Conservation (phyloP, 2,888 invertebrate genomes). For the Drosophila niveifrons region DNA sequence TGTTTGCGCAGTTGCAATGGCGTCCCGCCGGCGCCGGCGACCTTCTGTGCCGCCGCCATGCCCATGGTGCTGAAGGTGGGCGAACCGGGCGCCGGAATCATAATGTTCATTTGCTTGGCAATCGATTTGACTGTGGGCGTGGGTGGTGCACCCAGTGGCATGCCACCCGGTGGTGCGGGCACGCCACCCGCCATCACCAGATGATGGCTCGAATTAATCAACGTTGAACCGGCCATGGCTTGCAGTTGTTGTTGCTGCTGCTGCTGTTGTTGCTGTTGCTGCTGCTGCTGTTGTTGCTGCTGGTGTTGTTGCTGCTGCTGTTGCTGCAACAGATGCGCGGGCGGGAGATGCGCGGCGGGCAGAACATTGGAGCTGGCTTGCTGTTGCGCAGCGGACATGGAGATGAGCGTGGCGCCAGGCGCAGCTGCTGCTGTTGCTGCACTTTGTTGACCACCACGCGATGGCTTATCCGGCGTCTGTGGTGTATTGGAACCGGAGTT, state of each 20-base stretch:
- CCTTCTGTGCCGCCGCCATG: constrained; percentile 81
- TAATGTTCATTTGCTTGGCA: constrained; percentile 83
- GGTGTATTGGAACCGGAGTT: constrained; percentile 56
- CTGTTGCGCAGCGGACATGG: constrained; percentile 49
- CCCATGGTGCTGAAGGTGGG: constrained; percentile 83
- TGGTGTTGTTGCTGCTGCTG: constrained; percentile 64
- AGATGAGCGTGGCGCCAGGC: constrained; percentile 40
- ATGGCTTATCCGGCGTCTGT: constrained; percentile 80
- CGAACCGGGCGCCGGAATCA: constrained; percentile 71
- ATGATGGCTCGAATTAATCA: constrained; percentile 81
- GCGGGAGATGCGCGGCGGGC: constrained; percentile 34
- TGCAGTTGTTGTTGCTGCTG: constrained; percentile 81
- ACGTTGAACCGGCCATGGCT: constrained; percentile 77
- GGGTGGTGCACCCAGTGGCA: constrained; percentile 81
- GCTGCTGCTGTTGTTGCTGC: constrained; percentile 55
- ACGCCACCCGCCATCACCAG: constrained; percentile 55
- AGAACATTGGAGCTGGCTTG: constrained; percentile 40
- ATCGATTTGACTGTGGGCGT: constrained; percentile 83
- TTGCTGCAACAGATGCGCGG: constrained; percentile 62
- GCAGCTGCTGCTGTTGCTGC: constrained; percentile 21
- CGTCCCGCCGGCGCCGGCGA: constrained; percentile 68
- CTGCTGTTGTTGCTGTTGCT: constrained; percentile 70
- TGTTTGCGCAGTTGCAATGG: constrained; percentile 85
- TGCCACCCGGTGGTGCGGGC: constrained; percentile 63
- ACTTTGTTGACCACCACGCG: constrained; percentile 59